Conservation (phyloP, 2,888 invertebrate genomes). For the Pollenia angustigena region DNA sequence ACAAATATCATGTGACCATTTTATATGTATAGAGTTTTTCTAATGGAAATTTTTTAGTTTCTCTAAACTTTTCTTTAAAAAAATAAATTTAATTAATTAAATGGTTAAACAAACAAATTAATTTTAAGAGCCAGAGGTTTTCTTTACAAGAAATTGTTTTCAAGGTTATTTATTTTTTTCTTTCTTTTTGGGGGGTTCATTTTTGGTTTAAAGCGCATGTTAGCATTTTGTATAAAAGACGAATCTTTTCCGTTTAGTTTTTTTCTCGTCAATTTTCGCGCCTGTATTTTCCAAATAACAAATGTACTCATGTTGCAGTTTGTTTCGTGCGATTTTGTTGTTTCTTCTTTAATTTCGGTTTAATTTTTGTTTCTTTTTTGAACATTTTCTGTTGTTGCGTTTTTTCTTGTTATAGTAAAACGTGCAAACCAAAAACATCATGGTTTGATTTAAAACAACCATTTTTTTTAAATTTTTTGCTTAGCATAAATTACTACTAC, state of each 20-base stretch:
- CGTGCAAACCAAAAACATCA: slow-evolving; percentile 52
- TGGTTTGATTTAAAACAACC: slow-evolving; percentile 1
- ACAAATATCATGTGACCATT: slow-evolving; percentile 66
- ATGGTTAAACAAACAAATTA: background rate
- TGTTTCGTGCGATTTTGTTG: background rate
- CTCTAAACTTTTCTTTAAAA: background rate
- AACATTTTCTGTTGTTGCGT: slow-evolving; percentile 10
- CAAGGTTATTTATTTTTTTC: slow-evolving; percentile 63
- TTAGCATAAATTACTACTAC: slow-evolving; percentile 38
- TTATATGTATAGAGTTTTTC: slow-evolving; percentile 12
- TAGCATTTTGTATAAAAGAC: slow-evolving; percentile 30
- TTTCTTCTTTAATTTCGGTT: slow-evolving; percentile 29
- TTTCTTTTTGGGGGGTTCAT: background rate
- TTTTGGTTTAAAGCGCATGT: slow-evolving; percentile 59
- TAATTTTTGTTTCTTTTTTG: slow-evolving; percentile 26
- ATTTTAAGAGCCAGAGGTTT: background rate
- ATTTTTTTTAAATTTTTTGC: slow-evolving; percentile 4
- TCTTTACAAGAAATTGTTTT: slow-evolving; percentile 5
- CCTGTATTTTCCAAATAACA: slow-evolving; percentile 68
- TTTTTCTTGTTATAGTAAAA: slow-evolving; percentile 61
- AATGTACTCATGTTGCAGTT: slow-evolving; percentile 34
- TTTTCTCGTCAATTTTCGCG: slow-evolving; percentile 59
- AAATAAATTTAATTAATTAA: background rate
- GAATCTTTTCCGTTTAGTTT: slow-evolving; percentile 12
- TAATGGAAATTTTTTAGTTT: background rate